A percentile compares a stretch with the other conserved stretches of the same genome.
phyloP scores from a whole-genome alignment of 2,888 invertebrate species.

The Colletes collaris region DNA sequence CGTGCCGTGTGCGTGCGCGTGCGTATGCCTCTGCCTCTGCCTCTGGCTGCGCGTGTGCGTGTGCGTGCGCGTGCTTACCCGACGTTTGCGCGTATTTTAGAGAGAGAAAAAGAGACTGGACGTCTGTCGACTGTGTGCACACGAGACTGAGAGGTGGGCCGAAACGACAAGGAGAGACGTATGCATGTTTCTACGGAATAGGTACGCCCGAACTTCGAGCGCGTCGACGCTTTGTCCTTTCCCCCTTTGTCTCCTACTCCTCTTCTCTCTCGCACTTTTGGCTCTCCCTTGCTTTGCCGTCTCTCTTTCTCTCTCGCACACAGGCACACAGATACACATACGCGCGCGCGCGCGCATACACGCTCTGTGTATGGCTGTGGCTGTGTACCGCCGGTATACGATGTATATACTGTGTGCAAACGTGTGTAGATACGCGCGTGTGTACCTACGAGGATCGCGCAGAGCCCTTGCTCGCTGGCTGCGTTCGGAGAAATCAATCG shows the following conservation, averaged over 20 bases:
- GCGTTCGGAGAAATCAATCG: conserved; percentile 61
- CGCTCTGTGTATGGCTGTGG: too few relatives aligned
- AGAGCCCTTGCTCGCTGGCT: conserved; percentile 30
- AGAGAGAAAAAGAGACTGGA: conserved; percentile 28
- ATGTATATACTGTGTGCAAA: conserved; percentile 23
- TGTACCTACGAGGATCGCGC: conserved; percentile 38
- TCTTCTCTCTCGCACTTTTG: conserved; percentile 39
- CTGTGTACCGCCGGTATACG: conserved; percentile 4
- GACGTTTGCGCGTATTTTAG: conserved; percentile 1
- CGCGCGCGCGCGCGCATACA: too few relatives aligned
- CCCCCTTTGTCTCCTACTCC: conserved; percentile 54
- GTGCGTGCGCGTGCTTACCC: neutral
- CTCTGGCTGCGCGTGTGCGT: neutral
- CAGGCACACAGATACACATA: too few relatives aligned
- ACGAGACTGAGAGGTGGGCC: neutral
- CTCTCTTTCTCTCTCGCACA: neutral
- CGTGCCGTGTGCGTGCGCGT: conserved; percentile 9
- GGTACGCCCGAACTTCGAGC: conserved; percentile 61
- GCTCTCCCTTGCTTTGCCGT: conserved; percentile 22
- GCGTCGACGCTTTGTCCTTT: conserved; percentile 65
- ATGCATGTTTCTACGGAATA: conserved; percentile 56
- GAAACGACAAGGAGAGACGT: conserved; percentile 19
- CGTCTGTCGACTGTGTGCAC: neutral
- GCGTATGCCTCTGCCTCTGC: neutral
- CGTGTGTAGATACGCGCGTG: conserved; percentile 33